Conservation (phyloP, 1,140 invertebrate genomes). For the Gyrodactylus salaris region DNA sequence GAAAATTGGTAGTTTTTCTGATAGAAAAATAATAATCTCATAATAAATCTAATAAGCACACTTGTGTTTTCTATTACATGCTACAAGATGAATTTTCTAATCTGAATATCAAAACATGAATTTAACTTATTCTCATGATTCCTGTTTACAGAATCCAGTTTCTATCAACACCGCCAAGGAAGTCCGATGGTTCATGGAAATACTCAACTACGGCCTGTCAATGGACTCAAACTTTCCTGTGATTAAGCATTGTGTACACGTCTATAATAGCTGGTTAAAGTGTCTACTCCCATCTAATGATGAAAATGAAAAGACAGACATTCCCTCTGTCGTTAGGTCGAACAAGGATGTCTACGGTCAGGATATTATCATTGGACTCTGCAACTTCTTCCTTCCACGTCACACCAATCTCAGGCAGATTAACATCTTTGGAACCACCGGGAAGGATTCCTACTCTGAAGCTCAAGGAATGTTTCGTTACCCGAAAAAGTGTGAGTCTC, state of each 20-base stretch:
- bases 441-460: neutral
- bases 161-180: neutral
- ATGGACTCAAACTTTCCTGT: neutral
- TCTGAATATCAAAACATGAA: no score
- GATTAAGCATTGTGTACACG: neutral
- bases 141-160: neutral
- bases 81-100: no score
- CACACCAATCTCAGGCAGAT: neutral
- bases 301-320: neutral
- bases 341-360: neutral
- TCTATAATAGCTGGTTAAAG: neutral
- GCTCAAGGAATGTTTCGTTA: neutral
- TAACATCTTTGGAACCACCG: neutral
- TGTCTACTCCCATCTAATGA: neutral
- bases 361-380: neutral
- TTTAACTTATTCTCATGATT: neutral
- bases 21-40: no score
- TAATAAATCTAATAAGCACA: no score
- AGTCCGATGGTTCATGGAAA: neutral
- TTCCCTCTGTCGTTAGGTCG: neutral
- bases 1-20: no score
- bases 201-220: neutral
- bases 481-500: neutral
- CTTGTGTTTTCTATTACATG: no score
- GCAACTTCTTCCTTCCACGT: neutral